Conservation (phyloP, 2,888 invertebrate species). For the Mythimna loreyi region DNA sequence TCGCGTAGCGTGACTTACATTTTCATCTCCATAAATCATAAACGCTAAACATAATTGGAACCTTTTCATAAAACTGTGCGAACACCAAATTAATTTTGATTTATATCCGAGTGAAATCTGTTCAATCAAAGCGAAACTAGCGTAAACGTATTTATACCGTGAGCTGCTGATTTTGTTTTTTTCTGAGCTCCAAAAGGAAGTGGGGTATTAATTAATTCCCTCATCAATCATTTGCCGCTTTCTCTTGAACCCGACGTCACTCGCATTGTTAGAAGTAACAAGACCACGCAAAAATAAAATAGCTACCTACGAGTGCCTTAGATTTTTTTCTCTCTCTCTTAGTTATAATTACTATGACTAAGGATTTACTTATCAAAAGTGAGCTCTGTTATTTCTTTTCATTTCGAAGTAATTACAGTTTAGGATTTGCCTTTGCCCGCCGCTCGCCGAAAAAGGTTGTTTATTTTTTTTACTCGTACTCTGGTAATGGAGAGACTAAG, state of each 20-base stretch:
- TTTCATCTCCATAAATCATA: conserved; percentile 29
- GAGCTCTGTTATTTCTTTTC: conserved; percentile 50
- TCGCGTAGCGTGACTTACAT: conserved; percentile 7
- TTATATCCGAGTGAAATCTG: conserved; percentile 56
- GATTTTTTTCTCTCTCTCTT: conserved; percentile 33
- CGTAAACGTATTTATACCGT: conserved; percentile 73
- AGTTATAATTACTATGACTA: conserved; percentile 54
- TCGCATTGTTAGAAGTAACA: conserved; percentile 81
- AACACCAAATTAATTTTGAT: conserved; percentile 57
- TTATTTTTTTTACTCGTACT: conserved; percentile 45
- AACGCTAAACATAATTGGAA: conserved; percentile 24
- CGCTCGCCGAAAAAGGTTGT: conserved; percentile 46
- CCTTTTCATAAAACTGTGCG: conserved; percentile 32
- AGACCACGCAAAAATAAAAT: conserved; percentile 71
- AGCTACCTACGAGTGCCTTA: conserved; percentile 53
- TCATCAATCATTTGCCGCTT: conserved; percentile 84
- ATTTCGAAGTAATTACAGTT: conserved; percentile 55
- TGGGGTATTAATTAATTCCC: conserved; percentile 86
- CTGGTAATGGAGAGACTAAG: conserved; percentile 37
- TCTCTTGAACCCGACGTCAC: conserved; percentile 81
- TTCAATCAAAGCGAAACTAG: conserved; percentile 69
- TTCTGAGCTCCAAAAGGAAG: conserved; percentile 80
- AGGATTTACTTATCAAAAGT: conserved; percentile 46
- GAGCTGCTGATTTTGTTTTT: conserved; percentile 77
- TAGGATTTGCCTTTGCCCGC: conserved; percentile 45